Base-by-base conservation (phyloP, 2,797 vertebrate genomes). In the Phrynocephalus guinanensis region DNA sequence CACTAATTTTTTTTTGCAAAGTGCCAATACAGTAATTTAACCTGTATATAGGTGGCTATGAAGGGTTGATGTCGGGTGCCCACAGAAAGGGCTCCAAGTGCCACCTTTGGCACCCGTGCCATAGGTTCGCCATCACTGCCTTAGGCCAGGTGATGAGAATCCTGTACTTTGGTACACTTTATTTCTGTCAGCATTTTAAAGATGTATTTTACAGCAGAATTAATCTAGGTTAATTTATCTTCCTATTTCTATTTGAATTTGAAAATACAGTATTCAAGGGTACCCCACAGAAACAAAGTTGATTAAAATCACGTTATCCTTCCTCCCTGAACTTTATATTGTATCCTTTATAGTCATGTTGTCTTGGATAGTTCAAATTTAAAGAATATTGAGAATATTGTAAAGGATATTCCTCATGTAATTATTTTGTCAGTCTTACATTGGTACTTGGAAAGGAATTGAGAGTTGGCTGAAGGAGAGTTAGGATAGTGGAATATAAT, bases 361-460 rank as follows among this genome's bases (percentile, higher is more conserved):
- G 84, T 44, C 66, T 72, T 71, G 50, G n/a, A 60, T 33, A 8
- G 5, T 8, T 28, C 11, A 66, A 28, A 18, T 24, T 67, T 85
- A 38, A 52, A 30, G 4, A 50, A 13, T 56, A 3, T 70, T 79
- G n/a, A 11, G 71, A 56, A 38, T 13, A 22, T 52, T 30, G 76
- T 72, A 26, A 79, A 38, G 22, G 38, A 44, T n/a, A 72, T 81
- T 73, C n/a, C 50, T 56, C 11, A 3, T 38, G 67, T 20, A 63
- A 79, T 90, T 86, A 72, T 83, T 70, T 30, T 85, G 83, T 92
- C 77, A 76, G 71, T 88, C 89, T 90, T 94, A 87, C 91, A 92
- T 90, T 87, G 92, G 15, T 66, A 90, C 90, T 93, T 83, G n/a
- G 82, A 81, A 71, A 86, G 79, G 11, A 85, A 91, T 86, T 82